phyloP scores from a whole-genome alignment of 1,140 invertebrate species.

The Bacillus rossius region DNA sequence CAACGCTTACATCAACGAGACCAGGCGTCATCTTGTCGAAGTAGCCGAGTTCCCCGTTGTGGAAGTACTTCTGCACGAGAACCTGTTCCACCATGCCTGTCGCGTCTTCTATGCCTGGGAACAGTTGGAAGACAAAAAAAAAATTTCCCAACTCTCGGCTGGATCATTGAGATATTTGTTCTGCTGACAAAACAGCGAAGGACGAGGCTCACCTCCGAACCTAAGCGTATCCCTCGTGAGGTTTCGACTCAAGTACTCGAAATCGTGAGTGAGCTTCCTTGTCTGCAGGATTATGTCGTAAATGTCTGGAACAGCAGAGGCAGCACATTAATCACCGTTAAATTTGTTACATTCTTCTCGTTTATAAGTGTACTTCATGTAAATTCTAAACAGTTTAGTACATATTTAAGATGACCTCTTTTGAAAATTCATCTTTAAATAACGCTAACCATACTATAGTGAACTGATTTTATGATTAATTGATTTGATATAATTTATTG shows the following conservation, averaged over 20 bases:
- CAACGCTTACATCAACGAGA: slow-evolving; percentile 32
- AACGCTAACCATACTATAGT: no score
- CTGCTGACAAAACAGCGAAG: no score
- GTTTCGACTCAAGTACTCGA: slow-evolving; percentile 23
- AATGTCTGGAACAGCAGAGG: slow-evolving; percentile 22
- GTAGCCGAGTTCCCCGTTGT: slow-evolving; percentile 21
- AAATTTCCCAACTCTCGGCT: neutral
- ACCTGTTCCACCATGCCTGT: slow-evolving; percentile 27
- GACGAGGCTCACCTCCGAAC: slow-evolving; percentile 28
- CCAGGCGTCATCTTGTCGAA: slow-evolving; percentile 29
- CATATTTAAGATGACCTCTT: no score
- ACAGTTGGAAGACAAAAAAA: no score
- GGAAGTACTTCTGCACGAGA: slow-evolving; percentile 25
- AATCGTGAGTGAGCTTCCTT: slow-evolving; percentile 19
- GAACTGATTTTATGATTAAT: no score
- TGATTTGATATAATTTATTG: no score
- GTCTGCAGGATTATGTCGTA: slow-evolving; percentile 24
- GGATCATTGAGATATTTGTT: no score
- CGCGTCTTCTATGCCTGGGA: slow-evolving; percentile 24
- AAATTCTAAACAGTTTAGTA: no score
- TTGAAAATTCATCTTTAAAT: no score
- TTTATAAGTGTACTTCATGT: no score
- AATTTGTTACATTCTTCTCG: no score
- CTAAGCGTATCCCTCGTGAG: slow-evolving; percentile 23
- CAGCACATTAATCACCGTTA: no score